These are phyloP conservation scores for Nemoura dubitans DNA, from an alignment of 2,888 invertebrate species.

Conservation along the genomic window DNA sequence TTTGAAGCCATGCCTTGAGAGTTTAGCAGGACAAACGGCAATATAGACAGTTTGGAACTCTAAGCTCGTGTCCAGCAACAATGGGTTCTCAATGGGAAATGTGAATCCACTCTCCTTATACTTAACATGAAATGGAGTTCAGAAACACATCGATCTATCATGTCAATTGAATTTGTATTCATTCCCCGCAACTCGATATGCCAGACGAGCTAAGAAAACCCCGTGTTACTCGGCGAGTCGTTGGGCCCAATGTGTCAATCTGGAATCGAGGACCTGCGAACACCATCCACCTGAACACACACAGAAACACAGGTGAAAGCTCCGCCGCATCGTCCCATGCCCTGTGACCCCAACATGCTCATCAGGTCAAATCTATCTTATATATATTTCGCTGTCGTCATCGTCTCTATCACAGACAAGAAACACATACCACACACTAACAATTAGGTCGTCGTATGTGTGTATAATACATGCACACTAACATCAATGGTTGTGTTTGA, in stretches of 20 bases:
- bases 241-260: neutral
- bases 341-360: neutral
- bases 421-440: neutral
- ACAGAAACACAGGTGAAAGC: neutral
- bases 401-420: neutral
- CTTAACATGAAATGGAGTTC: too few relatives aligned
- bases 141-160: neutral
- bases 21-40: too few relatives aligned
- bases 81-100: too few relatives aligned
- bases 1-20: too few relatives aligned
- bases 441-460: neutral
- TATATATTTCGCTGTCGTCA: neutral
- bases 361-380: neutral
- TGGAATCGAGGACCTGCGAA: neutral
- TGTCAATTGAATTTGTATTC: neutral
- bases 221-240: too few relatives aligned
- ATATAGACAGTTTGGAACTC: too few relatives aligned
- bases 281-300: neutral
- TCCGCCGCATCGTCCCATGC: neutral
- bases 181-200: neutral
- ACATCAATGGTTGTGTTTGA: neutral
- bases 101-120: too few relatives aligned
- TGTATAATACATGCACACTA: neutral
- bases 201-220: too few relatives aligned
- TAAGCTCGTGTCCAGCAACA: too few relatives aligned